Percentiles rank a stretch among this genome's conserved stretches.
Evolutionary conservation across 2,113 vertebrate genomes (phyloP).

Genomic region (Pluvialis apricaria): DNA sequence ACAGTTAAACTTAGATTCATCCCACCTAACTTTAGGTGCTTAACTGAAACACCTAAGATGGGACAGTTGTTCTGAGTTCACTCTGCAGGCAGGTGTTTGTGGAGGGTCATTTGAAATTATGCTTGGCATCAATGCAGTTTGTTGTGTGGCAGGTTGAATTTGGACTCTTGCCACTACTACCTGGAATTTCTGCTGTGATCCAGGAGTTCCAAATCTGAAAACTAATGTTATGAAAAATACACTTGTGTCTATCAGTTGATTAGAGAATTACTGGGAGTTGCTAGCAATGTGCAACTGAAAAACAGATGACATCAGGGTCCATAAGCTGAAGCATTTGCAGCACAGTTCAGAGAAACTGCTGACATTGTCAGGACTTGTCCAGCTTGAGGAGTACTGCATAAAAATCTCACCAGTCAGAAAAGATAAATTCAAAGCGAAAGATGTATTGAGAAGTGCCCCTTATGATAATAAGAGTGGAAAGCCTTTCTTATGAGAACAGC

Average conservation of each 20-base stretch:
- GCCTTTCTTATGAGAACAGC: neutral
- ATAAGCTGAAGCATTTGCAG: neutral
- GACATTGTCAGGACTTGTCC: neutral
- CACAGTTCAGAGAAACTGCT: neutral
- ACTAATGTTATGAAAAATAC: neutral
- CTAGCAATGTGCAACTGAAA: neutral
- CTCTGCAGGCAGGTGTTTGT: neutral
- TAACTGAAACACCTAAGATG: neutral
- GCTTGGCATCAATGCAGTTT: neutral
- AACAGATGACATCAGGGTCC: neutral
- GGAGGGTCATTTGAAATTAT: neutral
- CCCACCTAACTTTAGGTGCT: neutral
- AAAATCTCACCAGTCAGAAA: neutral
- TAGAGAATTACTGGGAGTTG: neutral
- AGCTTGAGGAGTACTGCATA: neutral
- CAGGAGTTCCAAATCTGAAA: neutral
- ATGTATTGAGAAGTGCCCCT: neutral
- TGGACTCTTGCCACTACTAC: neutral
- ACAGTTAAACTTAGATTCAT: neutral
- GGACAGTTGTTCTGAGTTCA: neutral
- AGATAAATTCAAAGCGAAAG: neutral
- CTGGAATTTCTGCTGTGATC: neutral
- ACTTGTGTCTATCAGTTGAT: neutral
- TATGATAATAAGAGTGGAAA: neutral
- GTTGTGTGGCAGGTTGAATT: neutral